Evolutionary conservation across 2,797 vertebrate species (phyloP), one percentile per base, ranked within the genome.

Genomic region (Falco cherrug): DNA sequence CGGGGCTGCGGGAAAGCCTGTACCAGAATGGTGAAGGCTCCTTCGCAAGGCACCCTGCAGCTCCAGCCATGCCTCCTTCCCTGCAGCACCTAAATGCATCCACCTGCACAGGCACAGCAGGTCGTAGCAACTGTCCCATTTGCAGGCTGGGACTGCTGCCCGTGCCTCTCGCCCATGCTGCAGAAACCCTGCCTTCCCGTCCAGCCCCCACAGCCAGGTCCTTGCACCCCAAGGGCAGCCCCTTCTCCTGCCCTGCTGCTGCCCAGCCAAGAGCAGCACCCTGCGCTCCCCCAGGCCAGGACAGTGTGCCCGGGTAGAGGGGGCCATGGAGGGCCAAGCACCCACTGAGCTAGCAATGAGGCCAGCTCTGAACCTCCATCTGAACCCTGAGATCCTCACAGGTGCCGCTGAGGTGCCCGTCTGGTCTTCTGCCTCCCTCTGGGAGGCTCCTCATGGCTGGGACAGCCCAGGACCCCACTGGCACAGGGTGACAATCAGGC

Each of bases 91-190:
- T 22, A 28, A 53, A 47, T 1, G 5, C 26, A 15, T 10, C 41
- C 13, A 2, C 10, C 7, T 18, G 37, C 9, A 3, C 48, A 24
- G 48, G 26, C 59, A 31, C 21, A 31, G 59, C 1, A 0, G 25
- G 39, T 48, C 2, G 3, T 19, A 64, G 60, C 45, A 33, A 8
- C 18, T 0, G 0, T 56, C 29, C 33, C 8, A 1, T 54, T 57
- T 3, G 2, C 35, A 35, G 28, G 8, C 64, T 68, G 22, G 22
- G n/a, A 63, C 48, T 22, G 24, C 53, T 75, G 80, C 51, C 43
- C 24, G 0, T 6, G 31, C 25, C 26, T 59, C 39, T 64, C 51
- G 31, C 37, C 61, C 31, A 2, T 61, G 57, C 24, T 0, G 1
- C 41, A 69, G 50, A 28, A 37, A 50, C 10, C 9, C 26, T 24